Evolutionary conservation across 1,140 invertebrate genomes (phyloP), one percentile per base, ranked within the genome.

Genomic region (Musca vetustissima): DNA sequence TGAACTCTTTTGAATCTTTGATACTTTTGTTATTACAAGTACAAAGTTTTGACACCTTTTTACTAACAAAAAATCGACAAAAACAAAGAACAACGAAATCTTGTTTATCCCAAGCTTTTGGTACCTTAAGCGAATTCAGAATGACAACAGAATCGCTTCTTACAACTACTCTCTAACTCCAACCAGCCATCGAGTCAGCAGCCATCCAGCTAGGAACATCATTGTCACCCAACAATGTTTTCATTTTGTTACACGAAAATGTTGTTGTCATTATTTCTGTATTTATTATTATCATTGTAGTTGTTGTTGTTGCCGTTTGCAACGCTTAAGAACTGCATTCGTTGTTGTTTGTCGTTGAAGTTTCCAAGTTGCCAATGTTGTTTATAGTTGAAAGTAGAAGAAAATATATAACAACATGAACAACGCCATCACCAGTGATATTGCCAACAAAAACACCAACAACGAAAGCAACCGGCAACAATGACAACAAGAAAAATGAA

Each of bases 41-140:
- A 19, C n/a, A 61, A 61, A 61, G 57, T 61, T 61, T 61, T 61
- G 57, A 61, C 57, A 61, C 57, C 57, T 61, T 61, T 61, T 61
- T 21, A 3, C 43, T 59, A n/a, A 43, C n/a, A 43, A 13, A 43
- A 43, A 43, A 6, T 43, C 28, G 28, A 28, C 3, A 28, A 13
- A 43, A 43, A 43, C 1, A 43, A 43, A 13, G 13, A 43, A 4
- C 13, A 8, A 43, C 36, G 36, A 36, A 61, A 61, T 61, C 28
- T 61, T 61, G 57, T 61, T 61, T 61, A 61, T 61, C 57, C 57
- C 28, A 17, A 43, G 17, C 57, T 61, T 61, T 36, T 43, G 36
- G 57, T 61, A 24, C 36, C 57, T 61, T 43, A 17, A 61, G 36
- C 28, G 17, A 61, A 61, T 43, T 43, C 36, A 36, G 28, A 61